Evolutionary conservation across 1,140 invertebrate genomes (phyloP), one percentile per base, ranked within the genome.

Genomic region (Megalonaias nervosa): DNA sequence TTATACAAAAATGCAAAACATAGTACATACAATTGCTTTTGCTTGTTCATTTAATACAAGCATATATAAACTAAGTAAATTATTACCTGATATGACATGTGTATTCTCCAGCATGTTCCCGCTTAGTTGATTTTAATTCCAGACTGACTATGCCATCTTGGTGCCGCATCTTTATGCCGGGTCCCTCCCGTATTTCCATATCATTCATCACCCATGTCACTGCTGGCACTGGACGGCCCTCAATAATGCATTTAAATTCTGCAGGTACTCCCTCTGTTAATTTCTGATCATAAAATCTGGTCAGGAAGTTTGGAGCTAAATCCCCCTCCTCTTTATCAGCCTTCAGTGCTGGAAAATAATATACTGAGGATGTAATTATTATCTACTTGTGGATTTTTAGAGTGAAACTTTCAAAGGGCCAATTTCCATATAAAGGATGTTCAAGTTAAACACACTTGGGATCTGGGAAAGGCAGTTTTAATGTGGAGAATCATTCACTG

Each of bases 41-140:
- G 38, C 38, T 48, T 48, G 38, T 48, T 48, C 6, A 48, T 48
- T 48, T 9, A 48, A 48, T 48, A 48, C 38, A 48, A 48, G 4
- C 4, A 48, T 48, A 6, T 11, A 48, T 23, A 17, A 13, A 1
- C 1, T 67, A 38, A 17, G 26, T 67, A 15, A 26, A n/a, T 11
- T 71, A 38, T 56, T 73, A 78, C 76, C 83, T 85, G 11, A 88
- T 68, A 67, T 85, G 86, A 77, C 89, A 86, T 14, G 84, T 84
- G 60, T 90, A 88, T 19, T 86, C 86, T 48, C 89, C 90, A 67
- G 84, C 79, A 65, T 91, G 84, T 17, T 87, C 81, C n/a, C 83
- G 64, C 67, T 86, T 85, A 0, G 86, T 85, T 57, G 84, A 82
- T 70, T 85, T 85, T 70, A 91, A 88, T 17, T 83, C 79, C 26